A percentile compares a stretch with the other conserved stretches of the same genome.
Evolutionary conservation across 2,888 invertebrate species (phyloP).

Genomic region (Drosophila trichaetosa): DNA sequence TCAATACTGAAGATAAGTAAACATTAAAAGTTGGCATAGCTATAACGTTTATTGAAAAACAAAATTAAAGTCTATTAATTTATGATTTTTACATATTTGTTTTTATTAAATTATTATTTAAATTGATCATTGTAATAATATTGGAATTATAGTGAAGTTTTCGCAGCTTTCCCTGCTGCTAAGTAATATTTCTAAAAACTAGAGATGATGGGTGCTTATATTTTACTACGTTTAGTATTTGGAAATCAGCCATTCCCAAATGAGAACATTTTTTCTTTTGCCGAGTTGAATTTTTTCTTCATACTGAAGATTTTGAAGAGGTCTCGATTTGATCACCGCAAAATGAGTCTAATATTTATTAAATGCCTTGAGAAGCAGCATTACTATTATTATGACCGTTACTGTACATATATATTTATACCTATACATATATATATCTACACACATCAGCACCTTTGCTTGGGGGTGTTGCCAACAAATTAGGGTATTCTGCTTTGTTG

Average conservation of each 20-base stretch:
- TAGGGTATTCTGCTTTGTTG: conserved; percentile 37
- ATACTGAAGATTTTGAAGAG: neutral
- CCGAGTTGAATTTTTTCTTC: neutral
- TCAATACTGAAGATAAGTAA: neutral
- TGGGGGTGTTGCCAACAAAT: conserved; percentile 26
- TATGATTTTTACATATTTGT: neutral
- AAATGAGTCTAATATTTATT: neutral
- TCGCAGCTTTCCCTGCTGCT: neutral
- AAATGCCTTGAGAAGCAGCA: neutral
- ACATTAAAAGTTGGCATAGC: neutral
- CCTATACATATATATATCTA: neutral
- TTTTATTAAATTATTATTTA: neutral
- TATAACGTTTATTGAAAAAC: neutral
- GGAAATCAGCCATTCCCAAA: neutral
- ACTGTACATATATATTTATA: neutral
- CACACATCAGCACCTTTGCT: conserved; percentile 51
- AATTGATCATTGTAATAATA: neutral
- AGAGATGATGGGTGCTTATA: neutral
- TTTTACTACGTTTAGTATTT: neutral
- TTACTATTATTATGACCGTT: neutral
- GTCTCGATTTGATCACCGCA: neutral
- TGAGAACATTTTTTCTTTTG: neutral
- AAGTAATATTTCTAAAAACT: neutral
- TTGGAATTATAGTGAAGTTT: neutral
- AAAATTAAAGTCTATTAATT: neutral